Evolutionary conservation across 2,797 vertebrate genomes (phyloP).

Genomic region (Adrianichthys oophorus): DNA sequence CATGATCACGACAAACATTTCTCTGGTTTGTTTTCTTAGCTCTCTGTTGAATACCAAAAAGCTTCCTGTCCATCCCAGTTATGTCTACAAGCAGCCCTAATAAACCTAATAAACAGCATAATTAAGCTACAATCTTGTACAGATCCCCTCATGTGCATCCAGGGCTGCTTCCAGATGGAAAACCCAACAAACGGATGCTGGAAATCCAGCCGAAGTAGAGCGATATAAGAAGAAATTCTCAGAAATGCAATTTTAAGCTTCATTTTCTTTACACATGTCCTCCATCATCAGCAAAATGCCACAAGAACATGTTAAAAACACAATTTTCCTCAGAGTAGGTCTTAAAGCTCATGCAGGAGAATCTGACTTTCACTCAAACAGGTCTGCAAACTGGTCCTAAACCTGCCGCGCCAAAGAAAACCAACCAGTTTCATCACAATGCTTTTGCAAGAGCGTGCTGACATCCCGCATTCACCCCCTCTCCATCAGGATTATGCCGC

Average conservation of each 20-base stretch:
- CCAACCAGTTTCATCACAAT: conserved; percentile 35
- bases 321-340: background rate
- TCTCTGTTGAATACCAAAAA: conserved; percentile 9
- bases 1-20: too few species aligned
- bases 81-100: conserved; percentile 34
- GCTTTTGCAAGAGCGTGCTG: conserved; percentile 19
- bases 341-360: background rate
- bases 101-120: conserved; percentile 50
- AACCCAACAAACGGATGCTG: conserved; percentile 6
- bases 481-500: background rate
- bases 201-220: conserved; percentile 13
- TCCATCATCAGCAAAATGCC: too few species aligned
- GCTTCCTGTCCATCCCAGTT: background rate
- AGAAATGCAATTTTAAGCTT: too few species aligned
- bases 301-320: too few species aligned
- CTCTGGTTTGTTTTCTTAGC: background rate
- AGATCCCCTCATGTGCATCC: conserved; percentile 23
- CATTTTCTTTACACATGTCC: too few species aligned
- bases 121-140: conserved; percentile 47
- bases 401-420: conserved; percentile 9
- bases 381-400: conserved; percentile 11
- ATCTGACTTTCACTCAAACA: conserved; percentile 8
- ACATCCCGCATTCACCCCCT: conserved; percentile 17
- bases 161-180: conserved; percentile 30
- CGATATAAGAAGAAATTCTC: background rate